Percentiles rank a stretch among this genome's conserved stretches.
Conservation (phyloP, 2,113 vertebrate species). For the Scomber japonicus region DNA sequence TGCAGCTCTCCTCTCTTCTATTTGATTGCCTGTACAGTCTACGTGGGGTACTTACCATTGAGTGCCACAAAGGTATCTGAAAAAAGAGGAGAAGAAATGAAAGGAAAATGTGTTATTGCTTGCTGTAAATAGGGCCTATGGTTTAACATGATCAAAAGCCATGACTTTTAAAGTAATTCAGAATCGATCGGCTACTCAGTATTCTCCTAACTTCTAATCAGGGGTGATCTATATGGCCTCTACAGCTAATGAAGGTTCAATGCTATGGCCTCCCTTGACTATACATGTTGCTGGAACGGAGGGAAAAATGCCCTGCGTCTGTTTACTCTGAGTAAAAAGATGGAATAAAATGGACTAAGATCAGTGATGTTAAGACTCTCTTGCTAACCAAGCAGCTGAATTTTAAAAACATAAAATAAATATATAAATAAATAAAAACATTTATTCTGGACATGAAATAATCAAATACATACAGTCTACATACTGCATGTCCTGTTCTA, state of each 20-base stretch:
- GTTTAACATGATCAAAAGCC: slow-evolving; percentile 64
- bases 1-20: slow-evolving; percentile 48
- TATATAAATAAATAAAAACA: too few relatives aligned
- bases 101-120: slow-evolving; percentile 66
- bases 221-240: slow-evolving; percentile 50
- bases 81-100: slow-evolving; percentile 79
- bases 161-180: slow-evolving; percentile 71
- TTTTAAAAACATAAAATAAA: neutral
- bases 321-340: slow-evolving; percentile 54
- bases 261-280: slow-evolving; percentile 51
- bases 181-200: slow-evolving; percentile 62
- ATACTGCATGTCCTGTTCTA: neutral
- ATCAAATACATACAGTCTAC: slow-evolving; percentile 36
- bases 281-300: slow-evolving; percentile 56
- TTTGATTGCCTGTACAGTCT: slow-evolving; percentile 56
- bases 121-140: slow-evolving; percentile 50
- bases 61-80: slow-evolving; percentile 97
- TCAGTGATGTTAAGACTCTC: slow-evolving; percentile 30
- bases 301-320: slow-evolving; percentile 26
- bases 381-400: slow-evolving; percentile 26
- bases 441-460: slow-evolving; percentile 12
- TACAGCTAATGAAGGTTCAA: slow-evolving; percentile 49
- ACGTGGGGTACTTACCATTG: slow-evolving; percentile 91
- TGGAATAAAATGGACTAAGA: slow-evolving; percentile 44
- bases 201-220: slow-evolving; percentile 63